phyloP scores from a whole-genome alignment of 2,113 vertebrate species.

The Phocoena phocoena region DNA sequence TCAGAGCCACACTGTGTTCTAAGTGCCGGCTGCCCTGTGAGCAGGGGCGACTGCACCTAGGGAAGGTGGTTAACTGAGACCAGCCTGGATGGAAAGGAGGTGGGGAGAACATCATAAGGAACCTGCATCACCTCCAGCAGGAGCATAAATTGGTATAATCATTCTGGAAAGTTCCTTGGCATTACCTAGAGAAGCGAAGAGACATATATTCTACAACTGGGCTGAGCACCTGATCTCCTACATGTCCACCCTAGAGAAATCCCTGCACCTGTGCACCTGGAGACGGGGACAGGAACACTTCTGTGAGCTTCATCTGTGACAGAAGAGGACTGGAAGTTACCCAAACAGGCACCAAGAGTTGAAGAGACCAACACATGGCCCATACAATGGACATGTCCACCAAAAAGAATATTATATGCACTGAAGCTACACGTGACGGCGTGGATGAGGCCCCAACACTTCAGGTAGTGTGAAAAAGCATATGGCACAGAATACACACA shows the following conservation, averaged over 20 bases:
- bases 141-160: accelerated
- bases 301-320: not conserved
- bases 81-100: not conserved
- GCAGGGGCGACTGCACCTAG: not conserved
- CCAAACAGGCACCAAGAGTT: accelerated
- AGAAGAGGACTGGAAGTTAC: not conserved
- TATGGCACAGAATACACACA: accelerated
- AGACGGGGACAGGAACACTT: accelerated
- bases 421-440: accelerated
- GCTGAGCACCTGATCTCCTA: not conserved
- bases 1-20: accelerated
- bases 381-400: accelerated
- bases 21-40: accelerated
- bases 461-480: not conserved
- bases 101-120: accelerated
- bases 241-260: not conserved
- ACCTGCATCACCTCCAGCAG: accelerated
- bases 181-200: not conserved
- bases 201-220: not conserved
- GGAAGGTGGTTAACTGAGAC: not conserved
- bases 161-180: not conserved
- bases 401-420: accelerated
- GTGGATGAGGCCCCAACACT: no score
- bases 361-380: accelerated
- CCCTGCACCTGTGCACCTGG: not conserved